These are phyloP conservation scores for Pasiphila rectangulata DNA, from an alignment of 2,888 invertebrate genomes.

Conservation along the genomic window DNA sequence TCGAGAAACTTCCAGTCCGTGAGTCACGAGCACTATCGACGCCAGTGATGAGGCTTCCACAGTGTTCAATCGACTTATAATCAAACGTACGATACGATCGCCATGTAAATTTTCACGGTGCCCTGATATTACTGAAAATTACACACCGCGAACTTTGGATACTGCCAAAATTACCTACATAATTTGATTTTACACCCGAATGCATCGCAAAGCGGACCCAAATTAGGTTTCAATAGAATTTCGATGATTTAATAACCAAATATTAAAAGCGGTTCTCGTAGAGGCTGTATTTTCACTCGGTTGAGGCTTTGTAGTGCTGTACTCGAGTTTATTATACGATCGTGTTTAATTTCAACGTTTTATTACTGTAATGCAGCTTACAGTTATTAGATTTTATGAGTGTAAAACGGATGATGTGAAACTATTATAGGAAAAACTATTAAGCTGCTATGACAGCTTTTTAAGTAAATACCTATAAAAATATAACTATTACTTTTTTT, in stretches of 20 bases:
- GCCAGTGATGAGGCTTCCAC: slow-evolving; percentile 57
- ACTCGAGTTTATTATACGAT: too few species aligned
- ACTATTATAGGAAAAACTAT: too few species aligned
- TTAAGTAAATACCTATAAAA: too few species aligned
- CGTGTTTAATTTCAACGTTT: too few species aligned
- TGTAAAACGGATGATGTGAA: too few species aligned
- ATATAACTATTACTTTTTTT: too few species aligned
- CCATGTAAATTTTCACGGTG: slow-evolving; percentile 27
- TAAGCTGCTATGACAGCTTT: too few species aligned
- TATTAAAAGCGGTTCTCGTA: slow-evolving; percentile 11
- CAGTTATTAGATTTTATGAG: too few species aligned
- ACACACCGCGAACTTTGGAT: slow-evolving; percentile 19
- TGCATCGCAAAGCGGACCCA: slow-evolving; percentile 21
- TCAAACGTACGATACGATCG: slow-evolving; percentile 65
- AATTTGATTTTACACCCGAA: slow-evolving; percentile 24
- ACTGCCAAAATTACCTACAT: slow-evolving; percentile 18
- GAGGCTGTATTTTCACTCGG: background rate
- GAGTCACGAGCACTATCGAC: slow-evolving; percentile 45
- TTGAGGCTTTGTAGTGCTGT: background rate
- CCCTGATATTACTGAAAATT: slow-evolving; percentile 27
- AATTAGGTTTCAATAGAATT: slow-evolving; percentile 27
- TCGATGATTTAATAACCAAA: slow-evolving; percentile 19
- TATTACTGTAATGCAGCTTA: too few species aligned
- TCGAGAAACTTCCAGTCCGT: slow-evolving; percentile 20
- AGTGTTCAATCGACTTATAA: slow-evolving; percentile 64